Evolutionary conservation across 1,140 invertebrate genomes (phyloP), one percentile per base, ranked within the genome.

Genomic region (Idris sp.): DNA sequence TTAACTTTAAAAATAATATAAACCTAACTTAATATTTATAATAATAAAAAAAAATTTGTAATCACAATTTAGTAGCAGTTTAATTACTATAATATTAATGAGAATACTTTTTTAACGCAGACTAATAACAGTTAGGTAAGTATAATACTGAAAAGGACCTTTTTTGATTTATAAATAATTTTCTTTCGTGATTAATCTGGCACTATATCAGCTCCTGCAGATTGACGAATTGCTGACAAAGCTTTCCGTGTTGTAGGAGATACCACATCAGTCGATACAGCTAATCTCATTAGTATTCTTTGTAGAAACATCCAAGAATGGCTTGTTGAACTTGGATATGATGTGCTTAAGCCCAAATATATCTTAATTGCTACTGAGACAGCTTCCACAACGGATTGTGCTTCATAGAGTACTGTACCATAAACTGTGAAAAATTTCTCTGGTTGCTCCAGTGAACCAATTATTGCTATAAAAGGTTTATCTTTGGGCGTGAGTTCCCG

Each of bases 231-330:
- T 11, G 19, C 31, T 8, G 44, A 33, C 2, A 48, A 2, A 2
- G 44, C 30, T 19, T 33, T 0, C 7, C 19, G 16, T 0, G 33
- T 30, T 0, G 3, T 16, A 8, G 44, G 31, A 31, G 8, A 33
- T 13, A 48, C 6, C 15, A 19, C 33, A 7, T 48, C 44, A 8
- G 18, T 31, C 0, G 1, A 14, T 4, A 16, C 33, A 2, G 19
- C 10, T 1, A 35, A 3, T 48, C 33, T 33, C 16, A 48, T 11
- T 7, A 48, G 9, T 1, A 33, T 2, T 7, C 44, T 48, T 19
- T 48, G 44, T 2, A 48, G 1, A 19, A 48, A 22, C 3, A 48
- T 16, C 44, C 44, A 48, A 0, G 30, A 14, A 13, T 31, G 44
- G 22, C 19, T 33, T 0, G 44, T 48, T 19, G 15, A 9, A 16